Conservation (phyloP, 2,888 invertebrate species). For the Trichogramma evanescens region DNA sequence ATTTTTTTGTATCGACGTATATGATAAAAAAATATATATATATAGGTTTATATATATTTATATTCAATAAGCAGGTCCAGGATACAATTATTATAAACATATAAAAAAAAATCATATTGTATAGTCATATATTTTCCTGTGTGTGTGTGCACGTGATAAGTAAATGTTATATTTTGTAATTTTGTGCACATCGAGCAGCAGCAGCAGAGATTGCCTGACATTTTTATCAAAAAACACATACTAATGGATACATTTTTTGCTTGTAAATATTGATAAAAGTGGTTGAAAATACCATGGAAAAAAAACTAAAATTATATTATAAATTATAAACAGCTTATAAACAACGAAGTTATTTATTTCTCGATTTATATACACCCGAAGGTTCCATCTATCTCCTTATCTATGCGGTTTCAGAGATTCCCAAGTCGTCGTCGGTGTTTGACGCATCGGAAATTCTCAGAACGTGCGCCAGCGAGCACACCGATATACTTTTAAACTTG, state of each 20-base stretch:
- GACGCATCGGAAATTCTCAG: too few species aligned
- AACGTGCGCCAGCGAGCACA: too few species aligned
- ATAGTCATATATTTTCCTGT: slow-evolving; percentile 13
- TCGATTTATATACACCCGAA: not conserved
- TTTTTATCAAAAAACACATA: slow-evolving; percentile 16
- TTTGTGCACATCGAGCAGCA: slow-evolving; percentile 12
- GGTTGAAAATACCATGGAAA: too few species aligned
- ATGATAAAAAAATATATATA: too few species aligned
- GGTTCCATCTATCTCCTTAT: not conserved
- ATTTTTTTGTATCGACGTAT: too few species aligned
- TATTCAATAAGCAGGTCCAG: too few species aligned
- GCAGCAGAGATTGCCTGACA: slow-evolving; percentile 2
- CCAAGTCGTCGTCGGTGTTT: too few species aligned
- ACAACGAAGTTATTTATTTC: not conserved
- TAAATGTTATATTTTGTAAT: slow-evolving; percentile 22
- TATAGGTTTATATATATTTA: too few species aligned
- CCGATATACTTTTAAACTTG: too few species aligned
- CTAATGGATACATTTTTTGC: slow-evolving; percentile 17
- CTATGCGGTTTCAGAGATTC: too few species aligned
- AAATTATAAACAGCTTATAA: not conserved
- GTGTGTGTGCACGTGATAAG: slow-evolving; percentile 15
- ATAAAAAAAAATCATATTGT: slow-evolving; percentile 1
- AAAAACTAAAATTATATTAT: not conserved
- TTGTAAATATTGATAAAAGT: slow-evolving; percentile 11
- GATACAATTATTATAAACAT: too few species aligned